Percentiles rank a stretch among this genome's conserved stretches.
Conservation (phyloP, 2,888 invertebrate genomes). For the Drosophila anceps region DNA sequence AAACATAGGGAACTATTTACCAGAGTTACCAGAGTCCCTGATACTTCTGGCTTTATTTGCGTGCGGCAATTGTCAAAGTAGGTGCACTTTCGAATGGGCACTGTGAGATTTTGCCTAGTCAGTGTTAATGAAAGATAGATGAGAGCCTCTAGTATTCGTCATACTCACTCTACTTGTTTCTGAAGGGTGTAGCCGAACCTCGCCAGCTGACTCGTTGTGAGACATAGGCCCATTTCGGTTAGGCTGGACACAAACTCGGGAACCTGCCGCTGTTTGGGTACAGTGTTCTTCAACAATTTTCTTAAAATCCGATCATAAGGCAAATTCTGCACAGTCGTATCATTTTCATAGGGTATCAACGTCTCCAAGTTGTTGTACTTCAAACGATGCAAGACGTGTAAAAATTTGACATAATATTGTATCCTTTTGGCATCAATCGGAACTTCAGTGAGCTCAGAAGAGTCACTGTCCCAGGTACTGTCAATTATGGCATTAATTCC, state of each 20-base stretch:
- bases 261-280: neutral
- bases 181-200: slow-evolving; percentile 11
- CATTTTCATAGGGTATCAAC: slow-evolving; percentile 72
- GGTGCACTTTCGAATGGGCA: slow-evolving; percentile 46
- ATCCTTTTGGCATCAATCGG: neutral
- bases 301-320: slow-evolving; percentile 16
- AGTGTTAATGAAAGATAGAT: neutral
- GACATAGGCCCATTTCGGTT: slow-evolving; percentile 83
- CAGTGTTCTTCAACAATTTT: neutral
- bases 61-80: slow-evolving; percentile 66
- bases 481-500: neutral
- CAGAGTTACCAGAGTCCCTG: slow-evolving; percentile 40
- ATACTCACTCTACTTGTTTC: neutral
- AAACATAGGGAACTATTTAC: slow-evolving; percentile 18
- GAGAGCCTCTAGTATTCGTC: neutral
- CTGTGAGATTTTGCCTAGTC: neutral
- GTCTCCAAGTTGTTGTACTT: slow-evolving; percentile 66
- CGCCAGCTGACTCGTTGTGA: slow-evolving; percentile 70
- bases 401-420: slow-evolving; percentile 73
- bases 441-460: neutral
- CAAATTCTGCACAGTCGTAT: slow-evolving; percentile 63
- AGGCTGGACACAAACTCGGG: slow-evolving; percentile 64
- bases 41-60: slow-evolving; percentile 48
- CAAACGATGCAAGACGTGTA: slow-evolving; percentile 63
- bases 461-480: slow-evolving; percentile 30